Conservation (phyloP, 2,113 vertebrate species). For the Copsychus sechellarum region DNA sequence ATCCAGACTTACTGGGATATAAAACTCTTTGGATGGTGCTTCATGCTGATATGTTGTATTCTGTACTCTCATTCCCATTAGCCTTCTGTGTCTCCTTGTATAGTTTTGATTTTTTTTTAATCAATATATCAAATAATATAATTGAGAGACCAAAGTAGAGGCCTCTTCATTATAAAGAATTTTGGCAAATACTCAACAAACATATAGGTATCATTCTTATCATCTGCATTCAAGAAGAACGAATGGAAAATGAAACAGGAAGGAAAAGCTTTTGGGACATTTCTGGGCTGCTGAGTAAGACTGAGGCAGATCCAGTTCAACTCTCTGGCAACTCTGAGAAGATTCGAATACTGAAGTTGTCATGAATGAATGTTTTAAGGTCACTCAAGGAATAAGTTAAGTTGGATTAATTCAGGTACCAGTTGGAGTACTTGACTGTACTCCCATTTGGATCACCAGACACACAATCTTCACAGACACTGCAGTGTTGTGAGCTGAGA, state of each 20-base stretch:
- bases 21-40: neutral
- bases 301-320: neutral
- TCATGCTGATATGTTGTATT: neutral
- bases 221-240: neutral
- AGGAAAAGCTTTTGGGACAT: neutral
- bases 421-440: neutral
- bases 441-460: neutral
- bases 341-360: neutral
- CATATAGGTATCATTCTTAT: neutral
- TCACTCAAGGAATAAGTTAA: neutral
- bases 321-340: neutral
- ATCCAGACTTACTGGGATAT: neutral
- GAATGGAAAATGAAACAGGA: neutral
- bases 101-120: neutral
- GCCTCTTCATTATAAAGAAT: neutral
- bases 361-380: accelerated
- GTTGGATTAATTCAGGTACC: neutral
- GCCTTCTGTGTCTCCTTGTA: neutral
- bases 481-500: neutral
- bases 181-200: neutral
- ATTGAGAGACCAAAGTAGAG: neutral
- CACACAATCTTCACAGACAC: neutral
- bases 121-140: neutral
- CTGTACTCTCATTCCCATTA: neutral
- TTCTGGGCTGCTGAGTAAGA: neutral